Conservation (phyloP, 2,797 vertebrate species). For the Rhinophrynus dorsalis region DNA sequence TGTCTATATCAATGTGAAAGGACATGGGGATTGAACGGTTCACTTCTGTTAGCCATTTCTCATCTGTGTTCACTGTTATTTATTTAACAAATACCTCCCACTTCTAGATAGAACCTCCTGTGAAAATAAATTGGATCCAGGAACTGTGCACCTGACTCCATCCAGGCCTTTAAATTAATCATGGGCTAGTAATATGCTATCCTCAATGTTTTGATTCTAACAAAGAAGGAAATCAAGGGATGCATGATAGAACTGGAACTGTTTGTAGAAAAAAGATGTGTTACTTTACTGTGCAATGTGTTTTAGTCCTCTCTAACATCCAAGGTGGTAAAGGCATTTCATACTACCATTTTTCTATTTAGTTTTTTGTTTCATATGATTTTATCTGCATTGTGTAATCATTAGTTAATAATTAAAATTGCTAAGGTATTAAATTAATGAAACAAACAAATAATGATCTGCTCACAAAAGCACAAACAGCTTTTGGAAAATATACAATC, state of each 20-base stretch:
- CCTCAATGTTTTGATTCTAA: conserved; percentile 58
- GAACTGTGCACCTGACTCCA: conserved; percentile 63
- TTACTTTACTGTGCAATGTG: conserved; percentile 63
- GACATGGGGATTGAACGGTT: conserved; percentile 46
- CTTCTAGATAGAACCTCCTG: conserved; percentile 59
- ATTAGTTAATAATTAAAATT: not conserved
- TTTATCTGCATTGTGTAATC: not conserved
- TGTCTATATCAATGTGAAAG: conserved; percentile 53
- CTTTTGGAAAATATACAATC: too few relatives aligned
- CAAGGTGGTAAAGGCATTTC: too few relatives aligned
- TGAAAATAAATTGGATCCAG: conserved; percentile 62
- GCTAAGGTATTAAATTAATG: too few relatives aligned
- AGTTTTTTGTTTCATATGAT: not conserved
- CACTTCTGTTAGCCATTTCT: conserved; percentile 52
- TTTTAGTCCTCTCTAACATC: not conserved
- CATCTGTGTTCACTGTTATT: conserved; percentile 56
- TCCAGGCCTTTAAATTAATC: conserved; percentile 67
- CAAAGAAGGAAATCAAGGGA: conserved; percentile 51
- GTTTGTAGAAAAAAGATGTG: conserved; percentile 58
- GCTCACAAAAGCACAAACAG: too few relatives aligned
- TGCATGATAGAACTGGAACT: conserved; percentile 58
- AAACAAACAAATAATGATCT: too few relatives aligned
- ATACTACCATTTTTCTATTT: conserved; percentile 2
- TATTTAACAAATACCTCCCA: conserved; percentile 58
- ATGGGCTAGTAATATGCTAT: conserved; percentile 59